These are phyloP conservation scores for Hemiscyllium ocellatum DNA, from an alignment of 2,113 vertebrate genomes.

Conservation along the genomic window DNA sequence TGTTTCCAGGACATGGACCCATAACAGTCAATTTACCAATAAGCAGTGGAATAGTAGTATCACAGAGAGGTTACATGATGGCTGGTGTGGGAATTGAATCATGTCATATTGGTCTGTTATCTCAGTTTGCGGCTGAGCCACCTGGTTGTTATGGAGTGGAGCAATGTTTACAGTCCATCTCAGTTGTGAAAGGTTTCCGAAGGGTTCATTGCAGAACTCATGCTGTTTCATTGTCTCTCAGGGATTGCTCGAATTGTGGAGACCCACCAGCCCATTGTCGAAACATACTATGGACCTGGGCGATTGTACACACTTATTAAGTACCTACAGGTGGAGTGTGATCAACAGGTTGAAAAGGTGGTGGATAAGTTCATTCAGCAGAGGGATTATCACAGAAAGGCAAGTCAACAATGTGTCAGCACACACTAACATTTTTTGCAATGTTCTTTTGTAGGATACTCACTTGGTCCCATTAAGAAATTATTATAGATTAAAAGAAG, in stretches of 20 bases:
- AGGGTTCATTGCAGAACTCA: background rate
- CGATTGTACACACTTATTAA: constrained; percentile 83
- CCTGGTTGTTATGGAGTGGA: background rate
- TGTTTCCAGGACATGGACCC: background rate
- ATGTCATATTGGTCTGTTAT: background rate
- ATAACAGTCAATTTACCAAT: background rate
- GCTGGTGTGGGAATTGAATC: background rate
- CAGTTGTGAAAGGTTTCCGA: background rate
- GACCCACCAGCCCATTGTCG: constrained; percentile 93
- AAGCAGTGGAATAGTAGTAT: background rate
- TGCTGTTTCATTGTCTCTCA: constrained; percentile 44
- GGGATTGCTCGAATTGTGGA: constrained; percentile 91
- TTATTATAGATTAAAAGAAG: background rate
- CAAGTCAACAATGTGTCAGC: constrained; percentile 43
- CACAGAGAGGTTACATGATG: background rate
- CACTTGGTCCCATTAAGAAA: background rate
- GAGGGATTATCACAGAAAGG: constrained; percentile 85
- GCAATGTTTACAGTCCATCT: background rate
- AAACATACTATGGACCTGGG: constrained; percentile 92
- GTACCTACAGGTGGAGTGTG: constrained; percentile 88
- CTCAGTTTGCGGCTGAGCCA: background rate
- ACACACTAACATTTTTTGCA: background rate
- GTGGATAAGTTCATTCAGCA: constrained; percentile 89
- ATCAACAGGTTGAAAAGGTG: constrained; percentile 83
- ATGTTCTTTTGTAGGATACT: background rate